Evolutionary conservation across 2,888 invertebrate species (phyloP).

Genomic region (Drosophila hawaiiensis): DNA sequence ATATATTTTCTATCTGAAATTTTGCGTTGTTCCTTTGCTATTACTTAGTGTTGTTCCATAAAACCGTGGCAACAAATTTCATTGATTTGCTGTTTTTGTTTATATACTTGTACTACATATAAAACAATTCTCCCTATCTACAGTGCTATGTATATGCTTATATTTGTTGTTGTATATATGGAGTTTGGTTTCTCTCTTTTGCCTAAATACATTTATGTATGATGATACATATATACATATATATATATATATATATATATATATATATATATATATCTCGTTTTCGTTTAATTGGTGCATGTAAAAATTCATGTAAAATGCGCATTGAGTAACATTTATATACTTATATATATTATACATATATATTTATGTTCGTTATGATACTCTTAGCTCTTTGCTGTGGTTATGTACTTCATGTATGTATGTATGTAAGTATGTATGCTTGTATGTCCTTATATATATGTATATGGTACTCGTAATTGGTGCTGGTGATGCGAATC

Average conservation of each 20-base stretch:
- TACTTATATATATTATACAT: conserved; percentile 14
- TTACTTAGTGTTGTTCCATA: conserved; percentile 67
- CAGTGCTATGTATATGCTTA: conserved; percentile 63
- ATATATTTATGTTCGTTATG: conserved; percentile 23
- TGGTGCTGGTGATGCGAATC: conserved; percentile 74
- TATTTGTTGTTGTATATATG: conserved; percentile 56
- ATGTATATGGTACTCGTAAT: conserved; percentile 52
- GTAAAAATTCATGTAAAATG: conserved; percentile 82
- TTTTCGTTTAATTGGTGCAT: conserved; percentile 72
- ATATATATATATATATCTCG: conserved; percentile 21
- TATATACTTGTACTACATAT: conserved; percentile 52
- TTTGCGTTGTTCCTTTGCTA: conserved; percentile 61
- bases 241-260: conserved; percentile 18
- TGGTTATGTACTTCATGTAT: conserved; percentile 40
- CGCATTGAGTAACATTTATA: conserved; percentile 63
- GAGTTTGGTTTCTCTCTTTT: conserved; percentile 19
- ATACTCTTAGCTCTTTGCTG: conserved; percentile 18
- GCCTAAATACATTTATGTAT: conserved; percentile 42
- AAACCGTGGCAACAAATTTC: conserved; percentile 63
- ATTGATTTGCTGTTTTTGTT: conserved; percentile 40
- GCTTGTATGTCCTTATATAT: conserved; percentile 39
- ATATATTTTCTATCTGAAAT: conserved; percentile 10
- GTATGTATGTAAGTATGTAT: conserved; percentile 28
- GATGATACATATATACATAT: conserved; percentile 17
- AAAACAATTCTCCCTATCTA: conserved; percentile 76